These are phyloP conservation scores for Axinella damicornis DNA, from an alignment of 37 sponge, comb jelly and placozoan genomes.

Conservation along the genomic window DNA sequence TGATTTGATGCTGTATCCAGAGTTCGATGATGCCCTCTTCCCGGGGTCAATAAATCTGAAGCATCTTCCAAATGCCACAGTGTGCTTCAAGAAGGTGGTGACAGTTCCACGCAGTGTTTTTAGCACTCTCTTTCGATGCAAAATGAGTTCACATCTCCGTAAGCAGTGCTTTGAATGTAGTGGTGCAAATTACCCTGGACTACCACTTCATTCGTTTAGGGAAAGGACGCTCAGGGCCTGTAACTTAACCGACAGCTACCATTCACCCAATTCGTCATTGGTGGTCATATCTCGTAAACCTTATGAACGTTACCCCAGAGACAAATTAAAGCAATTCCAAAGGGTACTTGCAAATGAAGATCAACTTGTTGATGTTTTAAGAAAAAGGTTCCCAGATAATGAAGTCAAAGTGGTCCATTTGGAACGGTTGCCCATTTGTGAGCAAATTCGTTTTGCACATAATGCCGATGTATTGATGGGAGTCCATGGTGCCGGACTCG, in stretches of 20 bases:
- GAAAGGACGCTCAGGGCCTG: conserved; percentile 59
- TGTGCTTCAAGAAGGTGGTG: conserved; percentile 55
- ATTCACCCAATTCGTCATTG: conserved; percentile 4
- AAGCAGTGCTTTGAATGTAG: conserved; percentile 47
- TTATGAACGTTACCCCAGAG: conserved; percentile 42
- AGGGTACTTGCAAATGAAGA: conserved; percentile 58
- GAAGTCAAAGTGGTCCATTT: conserved; percentile 36
- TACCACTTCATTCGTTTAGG: conserved; percentile 42
- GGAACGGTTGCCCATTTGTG: conserved; percentile 67
- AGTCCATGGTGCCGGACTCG: conserved; percentile 81
- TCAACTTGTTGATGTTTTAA: conserved; percentile 36
- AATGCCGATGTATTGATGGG: conserved; percentile 69
- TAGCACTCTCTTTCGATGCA: conserved; percentile 57
- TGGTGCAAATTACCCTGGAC: conserved; percentile 24
- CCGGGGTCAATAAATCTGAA: conserved; percentile 15
- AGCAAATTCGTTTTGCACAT: conserved; percentile 60
- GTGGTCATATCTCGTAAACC: conserved; percentile 59
- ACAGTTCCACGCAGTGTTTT: conserved; percentile 56
- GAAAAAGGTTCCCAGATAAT: conserved; percentile 22
- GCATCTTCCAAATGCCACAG: conserved; percentile 35
- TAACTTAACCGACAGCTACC: conserved; percentile 28
- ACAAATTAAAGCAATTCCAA: conserved; percentile 27
- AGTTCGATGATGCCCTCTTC: conserved; percentile 68
- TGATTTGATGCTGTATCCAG: conserved; percentile 20
- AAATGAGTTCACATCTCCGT: conserved; percentile 10